These are phyloP conservation scores for Alosa alosa DNA, from an alignment of 2,113 vertebrate genomes.

Conservation along the genomic window DNA sequence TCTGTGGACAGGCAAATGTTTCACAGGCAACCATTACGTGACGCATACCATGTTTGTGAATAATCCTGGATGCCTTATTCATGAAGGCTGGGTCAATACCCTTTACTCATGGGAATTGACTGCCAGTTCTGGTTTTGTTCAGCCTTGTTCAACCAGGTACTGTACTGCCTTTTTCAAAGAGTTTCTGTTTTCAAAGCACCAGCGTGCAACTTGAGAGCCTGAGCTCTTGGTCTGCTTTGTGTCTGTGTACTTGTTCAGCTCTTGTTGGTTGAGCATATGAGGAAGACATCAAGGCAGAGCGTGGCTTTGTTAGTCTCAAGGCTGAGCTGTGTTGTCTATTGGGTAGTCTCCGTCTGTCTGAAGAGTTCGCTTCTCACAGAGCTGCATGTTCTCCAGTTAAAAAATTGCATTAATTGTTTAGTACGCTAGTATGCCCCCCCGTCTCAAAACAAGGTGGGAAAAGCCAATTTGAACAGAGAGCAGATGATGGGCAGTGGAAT, in stretches of 20 bases:
- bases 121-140: conserved; percentile 13
- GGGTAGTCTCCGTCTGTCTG: background rate
- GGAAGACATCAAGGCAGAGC: background rate
- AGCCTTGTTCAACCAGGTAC: conserved; percentile 20
- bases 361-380: background rate
- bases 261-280: background rate
- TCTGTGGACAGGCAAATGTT: background rate
- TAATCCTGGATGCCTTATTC: background rate
- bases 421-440: background rate
- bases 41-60: background rate
- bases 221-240: conserved; percentile 10
- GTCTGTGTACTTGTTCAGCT: conserved; percentile 8
- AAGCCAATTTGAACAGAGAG: background rate
- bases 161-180: background rate
- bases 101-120: background rate
- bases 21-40: background rate
- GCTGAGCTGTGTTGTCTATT: background rate
- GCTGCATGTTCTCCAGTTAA: background rate
- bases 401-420: background rate
- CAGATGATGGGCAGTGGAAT: background rate
- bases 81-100: background rate
- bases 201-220: conserved; percentile 3
- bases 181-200: conserved; percentile 8
- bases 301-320: background rate
- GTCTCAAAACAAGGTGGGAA: background rate